Evolutionary conservation across 37 sponge, comb jelly and placozoan species (phyloP), one percentile per base, ranked within the genome.

Genomic region (Petrosia ficiformis): DNA sequence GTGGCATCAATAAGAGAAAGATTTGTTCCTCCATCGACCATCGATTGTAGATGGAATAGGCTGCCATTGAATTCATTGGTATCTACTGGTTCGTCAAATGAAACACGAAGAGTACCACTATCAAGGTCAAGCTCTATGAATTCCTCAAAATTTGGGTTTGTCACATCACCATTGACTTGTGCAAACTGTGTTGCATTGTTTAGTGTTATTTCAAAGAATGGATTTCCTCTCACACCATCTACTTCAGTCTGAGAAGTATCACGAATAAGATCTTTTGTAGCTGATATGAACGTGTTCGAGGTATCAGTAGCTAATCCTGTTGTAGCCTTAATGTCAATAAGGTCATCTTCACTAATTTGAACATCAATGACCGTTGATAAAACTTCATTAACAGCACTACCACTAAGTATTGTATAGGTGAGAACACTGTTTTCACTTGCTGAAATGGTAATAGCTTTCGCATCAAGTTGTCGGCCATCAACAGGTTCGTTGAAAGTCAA

Each of bases 401-500:
- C 83, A 77, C 59, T 40, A 2, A 57, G 67, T 31, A 86, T 44
- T 22, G 41, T 68, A 42, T 77, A 81, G 26, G 80, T 31, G 24
- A 30, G 42, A 52, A 21, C 35, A 14, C 41, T 37, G 4, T 43
- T 71, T 48, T 77, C 48, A 26, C 82, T 80, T 19, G 73, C 39
- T n/a, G n/a, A 6, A 42, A 80, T 40, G 2, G 83, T 79, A 10
- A 91, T 72, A 4, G 64, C 59, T 14, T 57, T 56, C 21, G 48
- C 64, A 41, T 74, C 71, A 29, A 91, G 42, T 0, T 86, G 79
- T 34, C 75, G 66, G n/a, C 75, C 73, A 35, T 80, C 73, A 10
- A 95, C 82, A 25, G 92, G 89, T 48, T 95, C 96, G 80, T 92
- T 58, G 68, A 95, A 95, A 3, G 80, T 86, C 6, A 95, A 64